Percentiles rank a stretch among this genome's conserved stretches.
Evolutionary conservation across 2,797 vertebrate species (phyloP).

Genomic region (Gambelia wislizenii): DNA sequence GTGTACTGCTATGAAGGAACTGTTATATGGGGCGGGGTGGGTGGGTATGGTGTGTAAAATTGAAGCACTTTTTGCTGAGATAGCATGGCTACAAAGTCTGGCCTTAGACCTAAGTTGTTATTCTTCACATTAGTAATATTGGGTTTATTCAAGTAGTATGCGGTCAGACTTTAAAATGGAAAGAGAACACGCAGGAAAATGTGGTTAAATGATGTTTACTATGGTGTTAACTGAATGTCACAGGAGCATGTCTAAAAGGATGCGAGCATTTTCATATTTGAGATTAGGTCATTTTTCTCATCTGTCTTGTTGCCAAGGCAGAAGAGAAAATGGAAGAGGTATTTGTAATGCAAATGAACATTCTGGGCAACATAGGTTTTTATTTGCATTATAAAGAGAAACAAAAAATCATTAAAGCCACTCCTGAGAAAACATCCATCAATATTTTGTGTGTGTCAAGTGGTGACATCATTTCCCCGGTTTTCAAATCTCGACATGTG

Average conservation of each 20-base stretch:
- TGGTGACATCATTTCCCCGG: not conserved
- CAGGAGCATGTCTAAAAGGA: not conserved
- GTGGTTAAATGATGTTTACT: too few relatives aligned
- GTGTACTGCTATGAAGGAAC: not conserved
- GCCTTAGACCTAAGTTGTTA: too few relatives aligned
- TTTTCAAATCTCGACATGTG: not conserved
- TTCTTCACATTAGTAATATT: not conserved
- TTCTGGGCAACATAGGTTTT: not conserved
- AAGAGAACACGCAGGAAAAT: not conserved
- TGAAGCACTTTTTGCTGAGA: not conserved
- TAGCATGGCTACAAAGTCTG: not conserved
- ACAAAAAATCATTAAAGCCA: not conserved
- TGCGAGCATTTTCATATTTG: not conserved
- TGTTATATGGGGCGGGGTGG: not conserved
- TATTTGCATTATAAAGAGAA: not conserved
- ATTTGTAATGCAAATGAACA: constrained; percentile 8
- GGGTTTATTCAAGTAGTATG: not conserved
- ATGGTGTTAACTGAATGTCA: too few relatives aligned
- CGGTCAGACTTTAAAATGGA: not conserved
- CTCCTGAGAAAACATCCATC: not conserved
- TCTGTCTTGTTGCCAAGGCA: not conserved
- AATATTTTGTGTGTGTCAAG: not conserved
- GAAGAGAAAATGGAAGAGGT: not conserved
- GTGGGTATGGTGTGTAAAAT: not conserved
- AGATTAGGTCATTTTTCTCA: not conserved